Evolutionary conservation across 1,140 invertebrate genomes (phyloP).

Genomic region (Drosophila virilis): DNA sequence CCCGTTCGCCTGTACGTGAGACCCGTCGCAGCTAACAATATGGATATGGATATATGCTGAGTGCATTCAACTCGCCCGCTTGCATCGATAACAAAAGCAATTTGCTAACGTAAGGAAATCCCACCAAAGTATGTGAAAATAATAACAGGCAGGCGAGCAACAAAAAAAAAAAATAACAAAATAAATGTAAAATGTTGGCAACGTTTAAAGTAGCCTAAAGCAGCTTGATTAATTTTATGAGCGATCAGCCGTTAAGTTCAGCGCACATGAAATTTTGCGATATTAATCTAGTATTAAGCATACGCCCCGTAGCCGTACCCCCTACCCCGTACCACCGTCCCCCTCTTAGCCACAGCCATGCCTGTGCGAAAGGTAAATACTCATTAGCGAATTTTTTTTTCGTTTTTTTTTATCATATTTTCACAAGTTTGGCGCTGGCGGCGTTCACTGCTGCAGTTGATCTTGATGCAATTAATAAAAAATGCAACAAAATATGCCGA

Average conservation of each 20-base stretch:
- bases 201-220: conserved; percentile 76
- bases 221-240: conserved; percentile 84
- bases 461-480: conserved; percentile 80
- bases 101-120: conserved; percentile 80
- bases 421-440: conserved; percentile 53
- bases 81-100: conserved; percentile 80
- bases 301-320: conserved; percentile 65
- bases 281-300: conserved; percentile 81
- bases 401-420: conserved; percentile 15
- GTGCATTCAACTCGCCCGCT: conserved; percentile 69
- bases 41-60: conserved; percentile 11
- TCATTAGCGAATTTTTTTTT: conserved; percentile 75
- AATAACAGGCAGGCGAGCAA: conserved; percentile 62
- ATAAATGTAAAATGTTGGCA: conserved; percentile 8
- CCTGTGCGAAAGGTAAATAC: conserved; percentile 71
- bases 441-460: conserved; percentile 53
- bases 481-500: conserved; percentile 22
- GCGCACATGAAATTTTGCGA: conserved; percentile 74
- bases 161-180: conserved; percentile 18
- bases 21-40: conserved; percentile 1
- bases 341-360: conserved; percentile 34
- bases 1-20: conserved; percentile 51
- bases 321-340: conserved; percentile 4
- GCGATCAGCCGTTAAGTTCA: conserved; percentile 84
- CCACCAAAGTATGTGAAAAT: conserved; percentile 80